Percentiles rank a stretch among this genome's conserved stretches.
Conservation (phyloP, 2,113 vertebrate genomes). For the Hiodon tergisus region DNA sequence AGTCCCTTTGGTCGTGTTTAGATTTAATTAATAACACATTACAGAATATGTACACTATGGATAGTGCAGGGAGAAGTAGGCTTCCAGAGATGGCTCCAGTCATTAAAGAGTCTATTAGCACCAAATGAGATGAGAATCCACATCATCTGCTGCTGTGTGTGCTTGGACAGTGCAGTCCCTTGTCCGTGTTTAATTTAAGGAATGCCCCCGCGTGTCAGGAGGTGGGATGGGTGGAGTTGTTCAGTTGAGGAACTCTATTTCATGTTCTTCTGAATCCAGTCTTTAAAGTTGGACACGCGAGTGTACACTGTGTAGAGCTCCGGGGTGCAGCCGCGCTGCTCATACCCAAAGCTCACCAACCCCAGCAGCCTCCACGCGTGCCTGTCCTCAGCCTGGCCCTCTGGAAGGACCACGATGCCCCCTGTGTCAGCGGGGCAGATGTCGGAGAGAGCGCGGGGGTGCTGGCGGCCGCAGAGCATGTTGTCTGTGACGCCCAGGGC, state of each 20-base stretch:
- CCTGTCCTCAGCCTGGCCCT: constrained; percentile 53
- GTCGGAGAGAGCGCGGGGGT: constrained; percentile 64
- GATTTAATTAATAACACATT: constrained; percentile 45
- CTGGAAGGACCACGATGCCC: constrained; percentile 72
- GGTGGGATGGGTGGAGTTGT: not conserved
- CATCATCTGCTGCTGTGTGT: not conserved
- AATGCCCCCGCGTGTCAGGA: constrained; percentile 30
- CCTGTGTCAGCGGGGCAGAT: constrained; percentile 95
- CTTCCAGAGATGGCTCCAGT: constrained; percentile 35
- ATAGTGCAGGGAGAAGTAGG: constrained; percentile 42
- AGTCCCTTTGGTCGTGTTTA: constrained; percentile 40
- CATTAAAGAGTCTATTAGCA: constrained; percentile 46
- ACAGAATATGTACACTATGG: constrained; percentile 56
- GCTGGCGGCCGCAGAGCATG: constrained; percentile 86
- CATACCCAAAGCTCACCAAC: constrained; percentile 93
- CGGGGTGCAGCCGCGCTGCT: constrained; percentile 79
- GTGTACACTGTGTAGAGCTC: constrained; percentile 88
- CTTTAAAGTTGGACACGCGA: constrained; percentile 78
- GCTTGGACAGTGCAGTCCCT: constrained; percentile 51
- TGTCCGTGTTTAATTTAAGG: constrained; percentile 47
- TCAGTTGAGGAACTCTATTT: constrained; percentile 64
- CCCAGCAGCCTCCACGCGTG: constrained; percentile 81
- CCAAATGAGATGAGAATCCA: not conserved
- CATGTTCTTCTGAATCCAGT: constrained; percentile 91
- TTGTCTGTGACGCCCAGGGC: constrained; percentile 87